A percentile compares a stretch with the other conserved stretches of the same genome.
phyloP scores from a whole-genome alignment of 2,888 invertebrate species.

The Pyrrhosoma nymphula region DNA sequence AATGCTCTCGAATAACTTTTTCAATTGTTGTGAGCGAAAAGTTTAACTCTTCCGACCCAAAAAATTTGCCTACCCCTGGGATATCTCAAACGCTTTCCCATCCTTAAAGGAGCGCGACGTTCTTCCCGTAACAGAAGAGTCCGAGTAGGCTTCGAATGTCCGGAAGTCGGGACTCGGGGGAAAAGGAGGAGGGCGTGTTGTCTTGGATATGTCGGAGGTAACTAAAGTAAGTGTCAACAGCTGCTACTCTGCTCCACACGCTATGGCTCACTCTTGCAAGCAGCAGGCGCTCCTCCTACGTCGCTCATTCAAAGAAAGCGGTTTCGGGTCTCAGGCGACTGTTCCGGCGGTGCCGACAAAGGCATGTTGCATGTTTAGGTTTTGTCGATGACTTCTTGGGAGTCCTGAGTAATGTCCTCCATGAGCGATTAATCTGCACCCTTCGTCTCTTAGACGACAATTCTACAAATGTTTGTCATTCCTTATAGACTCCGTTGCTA shows the following conservation, averaged over 20 bases:
- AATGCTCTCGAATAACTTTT: no score
- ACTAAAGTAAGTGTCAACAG: slow-evolving; percentile 8
- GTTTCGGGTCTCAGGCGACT: background rate
- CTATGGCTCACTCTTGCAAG: background rate
- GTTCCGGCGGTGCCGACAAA: slow-evolving; percentile 14
- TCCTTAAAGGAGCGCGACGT: no score
- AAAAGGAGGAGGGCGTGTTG: background rate
- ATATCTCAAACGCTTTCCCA: no score
- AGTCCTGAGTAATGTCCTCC: background rate
- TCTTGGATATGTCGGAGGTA: slow-evolving; percentile 9
- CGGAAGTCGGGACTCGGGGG: background rate
- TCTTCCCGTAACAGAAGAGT: background rate
- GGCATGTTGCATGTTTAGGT: background rate
- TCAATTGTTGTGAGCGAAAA: no score
- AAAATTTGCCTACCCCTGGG: no score
- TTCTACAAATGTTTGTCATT: background rate
- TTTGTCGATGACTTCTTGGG: background rate
- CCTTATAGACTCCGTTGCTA: background rate
- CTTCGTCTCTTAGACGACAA: background rate
- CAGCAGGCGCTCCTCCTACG: background rate
- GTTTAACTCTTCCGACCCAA: no score
- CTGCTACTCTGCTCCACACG: background rate
- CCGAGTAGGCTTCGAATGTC: background rate
- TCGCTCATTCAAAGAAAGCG: background rate
- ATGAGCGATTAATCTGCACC: background rate